Base-by-base conservation (phyloP, 2,797 vertebrate genomes). In the Galago senegalensis region DNA sequence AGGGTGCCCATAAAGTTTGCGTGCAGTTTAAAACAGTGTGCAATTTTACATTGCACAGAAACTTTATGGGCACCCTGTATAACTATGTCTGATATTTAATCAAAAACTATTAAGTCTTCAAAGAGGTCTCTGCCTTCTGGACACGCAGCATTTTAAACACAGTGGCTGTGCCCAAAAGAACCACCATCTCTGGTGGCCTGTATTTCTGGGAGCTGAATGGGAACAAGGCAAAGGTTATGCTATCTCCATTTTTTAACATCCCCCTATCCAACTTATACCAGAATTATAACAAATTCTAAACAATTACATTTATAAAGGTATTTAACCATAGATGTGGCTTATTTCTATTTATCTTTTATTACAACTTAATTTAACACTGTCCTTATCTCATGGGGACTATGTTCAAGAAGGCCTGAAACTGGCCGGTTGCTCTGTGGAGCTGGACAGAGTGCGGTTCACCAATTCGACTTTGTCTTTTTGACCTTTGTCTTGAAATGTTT, bases 281-380 rank as follows among this genome's bases (percentile, higher is more conserved):
- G 20, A 92, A 49, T 75, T 73, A 27, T 13, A 80, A 81, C n/a
- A 85, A 58, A 91, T 82, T 93, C 67, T 82, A 67, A 87, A 90
- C n/a, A 83, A 65, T 16, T 25, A 70, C 73, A 58, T 56, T 89
- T 79, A 46, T 49, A 49, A 86, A 63, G 63, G 37, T 7, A 13
- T 81, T 69, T 83, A 73, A 72, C 29, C 53, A 75, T 53, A 61
- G 10, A 56, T 56, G 34, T 81, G 75, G 29, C 17, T 81, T 60
- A 79, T 82, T 86, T 63, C 67, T 93, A n/a, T 18, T 37, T 43
- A 14, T 37, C 37, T 89, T 70, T 56, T 53, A 75, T 88, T 79
- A 56, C 16, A 82, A 0, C 56, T 73, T 65, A 56, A 65, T 61
- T 95, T 75, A 84, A 75, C 17, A 93, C 23, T 34, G 6, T 56